These are phyloP conservation scores for Cebidichthys violaceus DNA, from an alignment of 2,113 vertebrate genomes.

Conservation along the genomic window DNA sequence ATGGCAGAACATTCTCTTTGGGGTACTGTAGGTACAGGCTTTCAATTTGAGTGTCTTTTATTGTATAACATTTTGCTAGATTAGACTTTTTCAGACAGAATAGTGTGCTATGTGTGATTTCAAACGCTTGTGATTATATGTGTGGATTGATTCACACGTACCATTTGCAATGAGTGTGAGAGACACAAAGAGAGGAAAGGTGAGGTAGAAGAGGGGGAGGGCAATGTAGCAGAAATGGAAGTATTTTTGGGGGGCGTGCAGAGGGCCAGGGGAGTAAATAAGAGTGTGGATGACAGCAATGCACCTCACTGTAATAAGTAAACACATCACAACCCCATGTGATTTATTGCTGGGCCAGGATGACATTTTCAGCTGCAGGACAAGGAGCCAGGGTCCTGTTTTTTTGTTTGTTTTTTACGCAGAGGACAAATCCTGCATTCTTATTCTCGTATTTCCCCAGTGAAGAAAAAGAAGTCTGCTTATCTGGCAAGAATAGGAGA, in stretches of 20 bases:
- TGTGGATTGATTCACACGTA: not conserved
- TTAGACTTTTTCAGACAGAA: not conserved
- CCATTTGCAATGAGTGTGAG: conserved; percentile 1
- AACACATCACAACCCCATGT: conserved; percentile 79
- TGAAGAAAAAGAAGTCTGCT: conserved; percentile 75
- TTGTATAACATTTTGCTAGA: conserved; percentile 9
- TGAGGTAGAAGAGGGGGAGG: conserved; percentile 19
- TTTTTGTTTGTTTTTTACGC: conserved; percentile 39
- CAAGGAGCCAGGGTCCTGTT: conserved; percentile 50
- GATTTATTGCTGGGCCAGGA: conserved; percentile 81
- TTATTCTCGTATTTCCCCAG: conserved; percentile 67
- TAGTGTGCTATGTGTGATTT: conserved; percentile 5
- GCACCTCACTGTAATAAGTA: conserved; percentile 82
- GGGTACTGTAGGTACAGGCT: conserved; percentile 17
- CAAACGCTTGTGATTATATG: not conserved
- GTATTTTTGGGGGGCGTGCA: conserved; percentile 31
- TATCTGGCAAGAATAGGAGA: conserved; percentile 67
- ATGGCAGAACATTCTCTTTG: conserved; percentile 4
- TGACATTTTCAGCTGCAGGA: conserved; percentile 80
- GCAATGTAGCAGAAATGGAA: conserved; percentile 26
- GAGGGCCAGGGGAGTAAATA: conserved; percentile 71
- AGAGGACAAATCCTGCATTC: conserved; percentile 74
- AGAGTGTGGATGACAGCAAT: conserved; percentile 72
- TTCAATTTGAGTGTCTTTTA: not conserved
- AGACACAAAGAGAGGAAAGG: conserved; percentile 12